Conservation (phyloP, 1,140 invertebrate genomes). For the Drosophila punjabiensis region DNA sequence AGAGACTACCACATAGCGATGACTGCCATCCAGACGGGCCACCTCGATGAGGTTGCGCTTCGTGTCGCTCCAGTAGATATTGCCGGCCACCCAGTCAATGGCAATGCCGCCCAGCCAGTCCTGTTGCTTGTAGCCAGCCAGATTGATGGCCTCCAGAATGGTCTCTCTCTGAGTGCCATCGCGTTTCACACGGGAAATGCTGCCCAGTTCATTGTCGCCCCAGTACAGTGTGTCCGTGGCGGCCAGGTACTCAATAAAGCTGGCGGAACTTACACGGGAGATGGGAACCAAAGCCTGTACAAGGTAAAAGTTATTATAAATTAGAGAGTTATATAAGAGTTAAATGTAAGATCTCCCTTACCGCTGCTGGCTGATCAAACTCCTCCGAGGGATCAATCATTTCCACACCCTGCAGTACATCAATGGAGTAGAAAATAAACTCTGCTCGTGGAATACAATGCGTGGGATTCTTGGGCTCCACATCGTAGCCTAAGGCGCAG, state of each 20-base stretch:
- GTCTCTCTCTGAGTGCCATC: constrained; percentile 90
- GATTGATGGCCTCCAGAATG: constrained; percentile 86
- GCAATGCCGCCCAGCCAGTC: constrained; percentile 87
- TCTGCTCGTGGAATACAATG: constrained; percentile 87
- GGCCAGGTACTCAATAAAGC: constrained; percentile 91
- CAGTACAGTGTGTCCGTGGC: constrained; percentile 91
- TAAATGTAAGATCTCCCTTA: constrained; percentile 2
- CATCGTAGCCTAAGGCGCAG: constrained; percentile 91
- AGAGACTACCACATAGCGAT: constrained; percentile 91
- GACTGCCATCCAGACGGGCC: constrained; percentile 91
- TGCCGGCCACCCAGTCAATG: constrained; percentile 94
- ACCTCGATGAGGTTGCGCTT: constrained; percentile 95
- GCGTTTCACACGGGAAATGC: constrained; percentile 90
- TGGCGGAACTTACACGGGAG: constrained; percentile 91
- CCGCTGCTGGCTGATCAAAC: constrained; percentile 58
- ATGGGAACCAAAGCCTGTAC: constrained; percentile 90
- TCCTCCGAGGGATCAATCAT: constrained; percentile 83
- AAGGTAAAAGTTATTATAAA: neutral
- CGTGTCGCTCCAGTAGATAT: constrained; percentile 96
- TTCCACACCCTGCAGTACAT: constrained; percentile 90
- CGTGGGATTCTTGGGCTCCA: constrained; percentile 85
- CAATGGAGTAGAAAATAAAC: constrained; percentile 92
- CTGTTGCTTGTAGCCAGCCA: constrained; percentile 85
- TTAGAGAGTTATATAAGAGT: neutral
- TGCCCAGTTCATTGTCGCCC: constrained; percentile 92